These are phyloP conservation scores for Danio tinwini DNA, from an alignment of 2,797 vertebrate species.

Conservation along the genomic window DNA sequence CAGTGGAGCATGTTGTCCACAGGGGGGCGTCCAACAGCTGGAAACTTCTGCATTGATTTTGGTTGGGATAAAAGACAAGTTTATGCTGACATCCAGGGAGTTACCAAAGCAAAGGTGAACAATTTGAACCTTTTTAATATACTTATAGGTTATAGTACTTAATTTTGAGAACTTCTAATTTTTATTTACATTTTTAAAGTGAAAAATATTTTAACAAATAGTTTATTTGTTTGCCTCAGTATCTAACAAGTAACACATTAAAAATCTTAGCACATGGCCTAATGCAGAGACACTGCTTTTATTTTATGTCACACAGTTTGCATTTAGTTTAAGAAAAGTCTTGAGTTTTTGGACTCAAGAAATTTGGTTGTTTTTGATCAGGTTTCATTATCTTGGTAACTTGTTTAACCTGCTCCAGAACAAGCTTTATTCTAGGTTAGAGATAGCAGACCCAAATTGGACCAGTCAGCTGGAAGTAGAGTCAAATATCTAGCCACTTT, in stretches of 20 bases:
- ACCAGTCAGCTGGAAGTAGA: too few relatives aligned
- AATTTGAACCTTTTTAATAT: neutral
- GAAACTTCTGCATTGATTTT: neutral
- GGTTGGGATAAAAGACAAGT: neutral
- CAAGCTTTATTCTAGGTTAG: too few relatives aligned
- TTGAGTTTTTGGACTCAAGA: too few relatives aligned
- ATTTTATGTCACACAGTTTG: too few relatives aligned
- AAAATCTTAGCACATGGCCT: neutral
- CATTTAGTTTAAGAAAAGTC: too few relatives aligned
- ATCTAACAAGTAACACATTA: neutral
- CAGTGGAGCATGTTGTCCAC: neutral
- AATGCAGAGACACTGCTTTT: neutral
- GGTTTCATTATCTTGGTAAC: too few relatives aligned
- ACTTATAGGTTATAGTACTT: neutral
- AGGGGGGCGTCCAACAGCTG: neutral
- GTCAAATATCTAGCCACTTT: too few relatives aligned
- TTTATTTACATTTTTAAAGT: neutral
- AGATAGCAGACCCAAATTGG: too few relatives aligned
- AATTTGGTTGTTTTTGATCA: too few relatives aligned
- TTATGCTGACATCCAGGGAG: neutral
- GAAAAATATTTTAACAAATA: neutral
- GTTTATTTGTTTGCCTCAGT: neutral
- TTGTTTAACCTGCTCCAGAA: too few relatives aligned
- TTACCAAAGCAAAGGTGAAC: neutral
- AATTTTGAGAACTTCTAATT: neutral